Evolutionary conservation across 1,140 invertebrate species (phyloP), one percentile per base, ranked within the genome.

Genomic region (Trachelipus rathkii): DNA sequence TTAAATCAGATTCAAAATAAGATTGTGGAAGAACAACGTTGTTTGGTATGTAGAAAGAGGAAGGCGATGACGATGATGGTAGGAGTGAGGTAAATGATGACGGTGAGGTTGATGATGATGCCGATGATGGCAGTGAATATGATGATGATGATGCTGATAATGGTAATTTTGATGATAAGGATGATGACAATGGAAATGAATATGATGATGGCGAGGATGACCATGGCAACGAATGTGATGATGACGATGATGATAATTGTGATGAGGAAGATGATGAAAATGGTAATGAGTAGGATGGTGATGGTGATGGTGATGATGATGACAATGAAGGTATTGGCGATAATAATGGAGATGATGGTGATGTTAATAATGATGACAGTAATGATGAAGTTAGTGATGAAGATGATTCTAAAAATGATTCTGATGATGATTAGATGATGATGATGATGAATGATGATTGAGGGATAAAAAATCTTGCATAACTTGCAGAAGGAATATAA

Each of bases 201-300:
- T 33, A n/a, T 71, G 21, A 71, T 71, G 69, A 43, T 23, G 69
- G 69, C 10, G 69, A 10, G 3, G 69, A 71, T 71, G 69, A 3
- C 10, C 0, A 21, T 71, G 69, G 69, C 10, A 3, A 23, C 43
- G n/a, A 33, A 33, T 33, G 33, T 33, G 6, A 33, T 33, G 33
- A 1, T 33, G 33, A 6, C 2, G 33, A 33, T 33, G 33, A 33
- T 33, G 6, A 1, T 33, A 6, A 6, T 33, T 33, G 33, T 3
- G 6, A 33, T 33, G 33, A 33, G 33, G 33, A 6, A 33, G 3
- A 71, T 23, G 69, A 71, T 71, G 21, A 71, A 5, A 71, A 71
- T 71, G 21, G 69, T 71, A 43, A n/a, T 66, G 7, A 23, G 21
- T 1, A 66, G 1, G 7, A 66, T 66, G 21, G 43, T 43, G 69